Evolutionary conservation across 2,113 vertebrate species (phyloP).

Genomic region (Petaurus breviceps): DNA sequence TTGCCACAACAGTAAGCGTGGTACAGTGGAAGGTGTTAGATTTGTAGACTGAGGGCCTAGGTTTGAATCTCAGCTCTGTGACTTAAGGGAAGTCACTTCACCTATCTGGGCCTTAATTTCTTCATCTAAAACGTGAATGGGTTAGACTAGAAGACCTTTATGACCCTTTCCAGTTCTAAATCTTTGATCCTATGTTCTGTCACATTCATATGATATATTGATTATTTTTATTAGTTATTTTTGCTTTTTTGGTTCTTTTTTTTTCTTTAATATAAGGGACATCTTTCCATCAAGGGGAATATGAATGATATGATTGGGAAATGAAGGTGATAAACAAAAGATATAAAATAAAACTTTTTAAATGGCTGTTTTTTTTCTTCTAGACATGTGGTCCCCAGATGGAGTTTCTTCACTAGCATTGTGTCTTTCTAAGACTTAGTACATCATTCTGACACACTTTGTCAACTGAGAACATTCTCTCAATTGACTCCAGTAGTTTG

Average conservation of each 20-base stretch:
- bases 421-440: neutral
- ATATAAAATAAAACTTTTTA: too few relatives aligned
- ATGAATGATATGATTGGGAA: too few relatives aligned
- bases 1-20: neutral
- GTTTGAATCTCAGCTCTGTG: neutral
- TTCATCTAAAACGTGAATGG: neutral
- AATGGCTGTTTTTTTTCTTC: too few relatives aligned
- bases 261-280: too few relatives aligned
- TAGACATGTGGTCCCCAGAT: too few relatives aligned
- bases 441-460: neutral
- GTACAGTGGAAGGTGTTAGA: neutral
- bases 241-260: too few relatives aligned
- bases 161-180: neutral
- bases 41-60: neutral
- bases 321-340: too few relatives aligned
- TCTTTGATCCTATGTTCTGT: neutral
- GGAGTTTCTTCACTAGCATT: too few relatives aligned
- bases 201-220: neutral
- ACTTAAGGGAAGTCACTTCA: neutral
- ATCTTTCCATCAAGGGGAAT: too few relatives aligned
- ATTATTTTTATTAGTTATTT: too few relatives aligned
- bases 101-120: neutral
- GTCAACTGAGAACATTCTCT: neutral
- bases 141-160: neutral
- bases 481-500: neutral